A percentile compares a stretch with the other conserved stretches of the same genome.
phyloP scores from a whole-genome alignment of 2,113 vertebrate genomes.

The Centropus unirufus region DNA sequence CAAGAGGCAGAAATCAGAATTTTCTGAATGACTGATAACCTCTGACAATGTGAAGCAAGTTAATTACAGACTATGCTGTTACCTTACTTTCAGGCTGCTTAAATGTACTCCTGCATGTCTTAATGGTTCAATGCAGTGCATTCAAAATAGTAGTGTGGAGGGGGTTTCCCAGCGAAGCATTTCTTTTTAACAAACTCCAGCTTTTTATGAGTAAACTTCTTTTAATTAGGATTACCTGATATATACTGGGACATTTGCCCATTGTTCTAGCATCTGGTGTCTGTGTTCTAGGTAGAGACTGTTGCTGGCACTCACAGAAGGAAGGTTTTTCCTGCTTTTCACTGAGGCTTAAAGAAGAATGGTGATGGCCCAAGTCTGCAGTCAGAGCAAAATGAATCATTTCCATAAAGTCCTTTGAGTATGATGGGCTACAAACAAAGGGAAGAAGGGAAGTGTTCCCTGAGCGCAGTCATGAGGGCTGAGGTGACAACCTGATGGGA shows the following conservation, averaged over 20 bases:
- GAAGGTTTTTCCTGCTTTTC: neutral
- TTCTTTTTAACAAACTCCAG: neutral
- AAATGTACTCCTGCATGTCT: neutral
- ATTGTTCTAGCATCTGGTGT: neutral
- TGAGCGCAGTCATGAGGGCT: neutral
- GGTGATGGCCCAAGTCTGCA: neutral
- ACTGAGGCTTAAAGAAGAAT: neutral
- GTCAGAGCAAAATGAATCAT: neutral
- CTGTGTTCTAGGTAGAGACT: neutral
- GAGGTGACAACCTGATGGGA: neutral
- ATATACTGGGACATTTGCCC: neutral
- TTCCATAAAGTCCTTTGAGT: neutral
- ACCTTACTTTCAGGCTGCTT: neutral
- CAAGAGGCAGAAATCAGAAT: constrained; percentile 5
- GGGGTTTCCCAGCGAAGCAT: neutral
- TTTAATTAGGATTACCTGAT: constrained; percentile 14
- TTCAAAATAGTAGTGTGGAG: neutral
- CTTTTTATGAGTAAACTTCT: neutral
- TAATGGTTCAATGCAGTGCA: neutral
- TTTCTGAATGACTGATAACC: neutral
- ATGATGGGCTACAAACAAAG: neutral
- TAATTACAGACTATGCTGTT: neutral
- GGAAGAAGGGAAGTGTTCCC: neutral
- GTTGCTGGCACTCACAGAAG: neutral
- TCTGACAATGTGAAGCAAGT: neutral